phyloP scores from a whole-genome alignment of 2,797 vertebrate species.

The Coreius guichenoti region DNA sequence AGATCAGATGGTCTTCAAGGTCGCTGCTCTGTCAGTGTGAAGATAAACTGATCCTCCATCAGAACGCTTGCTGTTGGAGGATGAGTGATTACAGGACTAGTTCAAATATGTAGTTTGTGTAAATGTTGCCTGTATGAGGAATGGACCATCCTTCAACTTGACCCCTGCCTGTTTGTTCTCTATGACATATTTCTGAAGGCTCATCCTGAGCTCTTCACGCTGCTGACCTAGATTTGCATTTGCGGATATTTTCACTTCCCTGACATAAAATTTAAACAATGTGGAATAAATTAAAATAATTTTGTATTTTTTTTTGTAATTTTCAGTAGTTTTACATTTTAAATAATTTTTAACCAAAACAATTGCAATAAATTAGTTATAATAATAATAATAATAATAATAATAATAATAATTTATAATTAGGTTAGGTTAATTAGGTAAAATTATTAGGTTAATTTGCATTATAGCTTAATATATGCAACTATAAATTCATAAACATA shows the following conservation, averaged over 20 bases:
- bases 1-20: neutral
- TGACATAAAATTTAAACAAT: too few species aligned
- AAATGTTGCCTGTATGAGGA: constrained; percentile 15
- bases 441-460: too few species aligned
- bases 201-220: neutral
- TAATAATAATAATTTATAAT: too few species aligned
- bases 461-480: too few species aligned
- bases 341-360: too few species aligned
- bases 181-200: neutral
- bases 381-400: too few species aligned
- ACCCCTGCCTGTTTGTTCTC: constrained; percentile 9
- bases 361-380: too few species aligned
- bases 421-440: too few species aligned
- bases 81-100: neutral
- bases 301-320: too few species aligned
- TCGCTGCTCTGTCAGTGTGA: neutral
- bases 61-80: neutral
- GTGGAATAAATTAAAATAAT: too few species aligned
- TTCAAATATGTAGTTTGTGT: constrained; percentile 1
- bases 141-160: neutral
- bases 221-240: neutral
- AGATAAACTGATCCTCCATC: neutral
- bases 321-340: too few species aligned
- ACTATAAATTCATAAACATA: neutral
- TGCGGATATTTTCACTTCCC: neutral